Percentiles rank a stretch among this genome's conserved stretches.
phyloP scores from a whole-genome alignment of 1,140 invertebrate genomes.

The Drosophila setifemur region DNA sequence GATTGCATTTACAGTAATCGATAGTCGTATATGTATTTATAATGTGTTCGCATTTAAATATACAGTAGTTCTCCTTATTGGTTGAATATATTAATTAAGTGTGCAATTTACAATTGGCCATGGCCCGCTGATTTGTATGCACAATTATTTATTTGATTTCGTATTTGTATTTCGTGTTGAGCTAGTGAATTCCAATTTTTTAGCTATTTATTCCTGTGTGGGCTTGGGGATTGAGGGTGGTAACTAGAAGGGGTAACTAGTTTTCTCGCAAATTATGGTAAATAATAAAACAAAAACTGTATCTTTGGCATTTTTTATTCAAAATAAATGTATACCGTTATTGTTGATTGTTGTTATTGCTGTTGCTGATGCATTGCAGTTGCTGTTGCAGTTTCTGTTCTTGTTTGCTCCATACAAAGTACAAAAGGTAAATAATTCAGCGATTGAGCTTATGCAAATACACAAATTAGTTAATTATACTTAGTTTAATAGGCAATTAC shows the following conservation, averaged over 20 bases:
- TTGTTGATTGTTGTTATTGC: constrained; percentile 34
- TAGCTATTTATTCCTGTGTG: constrained; percentile 24
- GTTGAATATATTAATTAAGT: constrained; percentile 36
- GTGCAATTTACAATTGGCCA: constrained; percentile 16
- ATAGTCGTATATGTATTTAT: constrained; percentile 8
- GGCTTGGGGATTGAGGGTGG: neutral
- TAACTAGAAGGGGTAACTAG: too few species aligned
- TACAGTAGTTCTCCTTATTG: constrained; percentile 24
- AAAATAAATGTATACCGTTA: constrained; percentile 73
- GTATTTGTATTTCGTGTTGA: neutral
- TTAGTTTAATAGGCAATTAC: constrained; percentile 71
- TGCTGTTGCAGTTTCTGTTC: neutral
- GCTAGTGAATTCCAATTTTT: constrained; percentile 1
- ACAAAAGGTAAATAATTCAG: constrained; percentile 63
- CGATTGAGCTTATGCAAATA: constrained; percentile 62
- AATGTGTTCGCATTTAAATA: constrained; percentile 12
- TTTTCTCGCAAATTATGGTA: neutral
- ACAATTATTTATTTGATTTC: constrained; percentile 44
- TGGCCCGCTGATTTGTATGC: constrained; percentile 27
- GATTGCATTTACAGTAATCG: constrained; percentile 37
- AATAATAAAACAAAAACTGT: constrained; percentile 44
- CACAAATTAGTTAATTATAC: constrained; percentile 59
- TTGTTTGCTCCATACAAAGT: constrained; percentile 48
- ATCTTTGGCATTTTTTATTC: constrained; percentile 78
- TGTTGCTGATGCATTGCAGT: constrained; percentile 10